Percentiles rank a stretch among this genome's conserved stretches.
phyloP scores from a whole-genome alignment of 2,888 invertebrate genomes.

The Harpalus rufipes region DNA sequence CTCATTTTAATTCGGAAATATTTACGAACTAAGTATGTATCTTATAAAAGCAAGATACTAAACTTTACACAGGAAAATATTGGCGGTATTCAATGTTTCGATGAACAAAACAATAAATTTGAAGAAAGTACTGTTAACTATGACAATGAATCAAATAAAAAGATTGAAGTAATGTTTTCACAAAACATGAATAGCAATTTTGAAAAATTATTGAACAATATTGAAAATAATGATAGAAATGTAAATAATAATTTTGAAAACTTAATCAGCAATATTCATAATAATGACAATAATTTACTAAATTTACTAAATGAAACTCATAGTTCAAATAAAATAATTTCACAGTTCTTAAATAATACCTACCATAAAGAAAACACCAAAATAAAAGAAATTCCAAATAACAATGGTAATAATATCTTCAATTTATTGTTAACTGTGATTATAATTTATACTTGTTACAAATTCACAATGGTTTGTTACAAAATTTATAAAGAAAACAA shows the following conservation, averaged over 20 bases:
- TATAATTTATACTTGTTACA: background rate
- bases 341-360: no score
- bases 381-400: background rate
- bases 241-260: background rate
- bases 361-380: no score
- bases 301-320: no score
- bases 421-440: background rate
- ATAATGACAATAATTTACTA: no score
- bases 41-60: background rate
- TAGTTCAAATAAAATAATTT: no score
- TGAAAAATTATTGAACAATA: background rate
- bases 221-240: background rate
- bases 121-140: background rate
- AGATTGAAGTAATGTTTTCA: background rate
- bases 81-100: background rate
- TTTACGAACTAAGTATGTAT: background rate
- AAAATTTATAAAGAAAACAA: background rate
- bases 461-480: background rate
- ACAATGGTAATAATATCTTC: background rate
- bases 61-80: background rate
- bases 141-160: background rate
- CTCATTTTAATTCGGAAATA: background rate
- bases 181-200: background rate
- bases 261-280: background rate
- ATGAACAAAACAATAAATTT: background rate